Base-by-base conservation (phyloP, 1,140 invertebrate species). In the Ceratina calcarata region DNA sequence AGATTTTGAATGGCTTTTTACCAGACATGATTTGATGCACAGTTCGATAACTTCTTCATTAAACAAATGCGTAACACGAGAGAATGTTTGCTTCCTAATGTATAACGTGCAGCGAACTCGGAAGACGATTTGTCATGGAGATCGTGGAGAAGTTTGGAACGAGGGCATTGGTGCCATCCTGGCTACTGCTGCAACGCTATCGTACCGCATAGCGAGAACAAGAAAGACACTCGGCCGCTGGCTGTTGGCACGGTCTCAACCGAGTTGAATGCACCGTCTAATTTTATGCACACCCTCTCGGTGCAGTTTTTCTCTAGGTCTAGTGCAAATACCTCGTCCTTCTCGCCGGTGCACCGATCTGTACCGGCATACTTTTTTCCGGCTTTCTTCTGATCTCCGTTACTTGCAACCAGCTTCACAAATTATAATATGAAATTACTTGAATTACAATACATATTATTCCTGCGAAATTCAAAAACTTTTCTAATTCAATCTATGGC, bases 211-310 rank as follows among this genome's bases (percentile, higher is more conserved):
- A 85, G 84, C 70, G 81, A 24, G 72, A 51, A 73, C 65, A 78
- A 80, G 73, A 80, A 84, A 76, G 32, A 37, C 32, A 84, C 61
- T 13, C 55, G 74, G 20, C 22, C 37, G n/a, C n/a, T n/a, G n/a
- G 61, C 72, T 87, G 80, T 89, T 89, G 89, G 89, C 88, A 81
- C 60, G 53, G 37, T 61, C 84, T 84, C 86, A 87, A 51, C 69
- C 82, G 80, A 86, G 88, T 89, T 90, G 86, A 90, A 89, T 49
- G 88, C 73, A 88, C 88, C 78, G 70, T 89, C 86, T 89, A 89
- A 88, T 89, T 88, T 89, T 89, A 88, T 81, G 75, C 81, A 57
- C 81, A 67, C 69, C 27, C 77, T 62, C 65, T 37, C 32, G 2
- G 32, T 6, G 32, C 18, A 20, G 64, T 83, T 86, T 88, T 86